Percentiles rank a stretch among this genome's conserved stretches.
Conservation (phyloP, 2,797 vertebrate species). For the Sebastes vulpes region DNA sequence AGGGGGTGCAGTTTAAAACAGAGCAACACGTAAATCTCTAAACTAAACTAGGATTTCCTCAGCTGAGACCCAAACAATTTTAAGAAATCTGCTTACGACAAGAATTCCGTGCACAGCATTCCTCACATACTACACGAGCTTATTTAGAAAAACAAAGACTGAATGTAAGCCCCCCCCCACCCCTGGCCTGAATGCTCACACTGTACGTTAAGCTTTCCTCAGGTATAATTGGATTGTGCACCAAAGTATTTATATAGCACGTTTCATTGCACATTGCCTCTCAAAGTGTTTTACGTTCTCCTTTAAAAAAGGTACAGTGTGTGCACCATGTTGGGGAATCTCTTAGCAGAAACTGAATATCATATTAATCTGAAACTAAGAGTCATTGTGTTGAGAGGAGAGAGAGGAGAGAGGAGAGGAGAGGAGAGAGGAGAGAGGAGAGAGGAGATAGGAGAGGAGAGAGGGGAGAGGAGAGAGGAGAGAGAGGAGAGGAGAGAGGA, state of each 20-base stretch:
- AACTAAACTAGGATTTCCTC: constrained; percentile 33
- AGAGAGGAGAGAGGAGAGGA: no score
- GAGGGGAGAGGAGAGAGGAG: accelerated
- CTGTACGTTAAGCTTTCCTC: constrained; percentile 57
- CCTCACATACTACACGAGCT: constrained; percentile 46
- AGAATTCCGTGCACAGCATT: constrained; percentile 49
- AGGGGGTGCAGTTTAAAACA: constrained; percentile 23
- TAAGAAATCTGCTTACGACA: constrained; percentile 64
- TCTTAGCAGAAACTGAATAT: no score
- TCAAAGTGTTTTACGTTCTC: no score
- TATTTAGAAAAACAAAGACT: constrained; percentile 54
- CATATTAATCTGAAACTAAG: background rate
- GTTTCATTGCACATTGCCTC: no score
- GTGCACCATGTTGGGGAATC: no score
- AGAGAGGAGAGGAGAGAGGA: accelerated
- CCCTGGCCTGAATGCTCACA: constrained; percentile 4
- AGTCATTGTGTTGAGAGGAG: no score
- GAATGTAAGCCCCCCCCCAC: constrained; percentile 13
- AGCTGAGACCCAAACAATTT: constrained; percentile 54
- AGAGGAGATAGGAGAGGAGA: no score
- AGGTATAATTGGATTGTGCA: constrained; percentile 74
- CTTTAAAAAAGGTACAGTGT: no score
- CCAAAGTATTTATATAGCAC: background rate
- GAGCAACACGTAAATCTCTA: constrained; percentile 6
- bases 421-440: no score